Evolutionary conservation across 2,888 invertebrate genomes (phyloP).

Genomic region (Mythimna pallens): DNA sequence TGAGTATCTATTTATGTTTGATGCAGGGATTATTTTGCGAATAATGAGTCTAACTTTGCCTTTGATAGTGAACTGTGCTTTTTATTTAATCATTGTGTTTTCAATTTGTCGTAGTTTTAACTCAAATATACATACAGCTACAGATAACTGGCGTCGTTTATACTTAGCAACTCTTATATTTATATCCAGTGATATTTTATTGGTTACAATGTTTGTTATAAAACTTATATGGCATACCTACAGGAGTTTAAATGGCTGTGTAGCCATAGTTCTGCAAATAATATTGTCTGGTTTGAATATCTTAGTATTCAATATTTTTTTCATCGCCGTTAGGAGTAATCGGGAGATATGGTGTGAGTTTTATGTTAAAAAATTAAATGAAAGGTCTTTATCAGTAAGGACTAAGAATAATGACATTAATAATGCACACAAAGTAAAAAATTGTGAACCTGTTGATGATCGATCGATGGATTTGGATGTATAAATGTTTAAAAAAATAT

Average conservation of each 20-base stretch:
- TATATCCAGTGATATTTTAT: neutral
- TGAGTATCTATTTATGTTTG: too few species aligned
- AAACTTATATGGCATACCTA: neutral
- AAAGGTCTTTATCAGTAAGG: neutral
- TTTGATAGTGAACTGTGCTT: neutral
- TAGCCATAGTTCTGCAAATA: neutral
- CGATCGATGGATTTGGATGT: too few species aligned
- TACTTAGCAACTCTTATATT: neutral
- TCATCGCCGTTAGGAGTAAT: neutral
- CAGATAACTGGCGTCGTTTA: neutral
- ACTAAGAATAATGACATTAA: neutral
- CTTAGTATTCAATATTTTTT: neutral
- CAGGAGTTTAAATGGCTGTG: too few species aligned
- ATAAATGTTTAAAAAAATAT: too few species aligned
- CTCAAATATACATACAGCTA: neutral
- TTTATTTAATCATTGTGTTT: neutral
- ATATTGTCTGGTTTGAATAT: neutral
- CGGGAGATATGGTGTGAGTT: neutral
- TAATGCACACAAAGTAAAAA: neutral
- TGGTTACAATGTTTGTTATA: neutral
- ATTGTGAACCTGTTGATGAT: too few species aligned
- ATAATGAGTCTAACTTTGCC: neutral
- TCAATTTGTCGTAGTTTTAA: neutral
- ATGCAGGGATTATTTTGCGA: neutral
- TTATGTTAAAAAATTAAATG: neutral